These are phyloP conservation scores for Eueremaeus valkanovi DNA, from an alignment of 2,888 invertebrate genomes.

Conservation along the genomic window DNA sequence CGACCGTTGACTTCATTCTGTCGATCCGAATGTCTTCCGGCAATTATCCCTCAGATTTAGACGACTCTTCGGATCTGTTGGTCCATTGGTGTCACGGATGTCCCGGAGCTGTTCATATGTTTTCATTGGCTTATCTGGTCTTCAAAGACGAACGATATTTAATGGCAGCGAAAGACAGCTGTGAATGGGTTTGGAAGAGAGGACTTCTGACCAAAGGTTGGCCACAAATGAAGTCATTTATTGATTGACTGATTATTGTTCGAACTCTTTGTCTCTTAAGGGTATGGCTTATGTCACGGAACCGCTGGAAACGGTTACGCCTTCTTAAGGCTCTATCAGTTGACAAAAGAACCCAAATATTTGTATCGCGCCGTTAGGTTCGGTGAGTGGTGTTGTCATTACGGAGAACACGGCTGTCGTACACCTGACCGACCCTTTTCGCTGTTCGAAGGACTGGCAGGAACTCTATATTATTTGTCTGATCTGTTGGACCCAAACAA, in stretches of 20 bases:
- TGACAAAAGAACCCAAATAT: constrained; percentile 63
- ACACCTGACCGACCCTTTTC: constrained; percentile 76
- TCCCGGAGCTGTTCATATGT: constrained; percentile 69
- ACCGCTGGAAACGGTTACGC: constrained; percentile 81
- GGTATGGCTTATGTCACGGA: constrained; percentile 84
- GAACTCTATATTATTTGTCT: constrained; percentile 68
- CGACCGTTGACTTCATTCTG: constrained; percentile 54
- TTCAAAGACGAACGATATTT: constrained; percentile 35
- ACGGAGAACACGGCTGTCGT: constrained; percentile 61
- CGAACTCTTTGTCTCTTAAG: constrained; percentile 50
- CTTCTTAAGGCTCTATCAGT: constrained; percentile 70
- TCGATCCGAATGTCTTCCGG: constrained; percentile 56
- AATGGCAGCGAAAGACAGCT: constrained; percentile 61
- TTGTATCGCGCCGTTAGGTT: constrained; percentile 63
- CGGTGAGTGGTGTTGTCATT: constrained; percentile 49
- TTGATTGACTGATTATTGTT: background rate
- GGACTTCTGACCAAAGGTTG: constrained; percentile 55
- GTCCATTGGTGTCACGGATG: constrained; percentile 96
- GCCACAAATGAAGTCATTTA: background rate
- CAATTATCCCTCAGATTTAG: constrained; percentile 73
- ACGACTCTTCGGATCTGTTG: constrained; percentile 65
- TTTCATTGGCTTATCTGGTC: constrained; percentile 65
- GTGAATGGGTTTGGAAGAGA: constrained; percentile 73
- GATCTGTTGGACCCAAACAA: constrained; percentile 63
- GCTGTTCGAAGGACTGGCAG: constrained; percentile 70